Base-by-base conservation (phyloP, 2,113 vertebrate genomes). In the Tringa solitaria region DNA sequence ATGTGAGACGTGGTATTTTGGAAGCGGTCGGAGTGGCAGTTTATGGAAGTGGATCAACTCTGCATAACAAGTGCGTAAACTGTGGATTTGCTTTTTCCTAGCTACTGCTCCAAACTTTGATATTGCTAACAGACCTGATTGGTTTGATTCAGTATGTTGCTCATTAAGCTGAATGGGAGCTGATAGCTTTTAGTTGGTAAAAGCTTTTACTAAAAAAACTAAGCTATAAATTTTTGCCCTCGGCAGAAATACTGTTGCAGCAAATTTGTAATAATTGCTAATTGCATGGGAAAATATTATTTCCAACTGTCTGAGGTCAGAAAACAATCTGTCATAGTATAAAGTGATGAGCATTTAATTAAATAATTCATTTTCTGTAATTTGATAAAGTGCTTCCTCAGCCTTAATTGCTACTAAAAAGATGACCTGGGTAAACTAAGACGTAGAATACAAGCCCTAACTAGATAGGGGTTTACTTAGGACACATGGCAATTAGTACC, bases 301-400 rank as follows among this genome's bases (percentile, higher is more conserved):
- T 95, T 95, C 45, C 63, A 74, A 1, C 41, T 87, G 4, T 84
- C 56, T 89, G 84, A 81, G n/a, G 32, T 57, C 81, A 50, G 41
- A 70, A 87, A 51, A 67, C 35, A 82, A 23, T 91, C 72, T 57
- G 32, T 3, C 78, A 59, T 59, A 75, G 20, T 61, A 48, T 78
- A 61, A 79, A 6, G 9, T 78, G 60, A 59, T 75, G 81, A 68
- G 9, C n/a, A 70, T 84, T 91, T 94, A 91, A 94, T 78, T 23
- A 84, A 90, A 73, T 88, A 90, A 86, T 92, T 93, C 2, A 19
- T 92, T 89, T 84, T 70, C 21, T 80, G 22, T 95, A 61, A 92
- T 77, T 93, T 83, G 67, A 85, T 93, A 15, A 82, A 88, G 56
- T 84, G 35, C 28, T 30, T 86, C 22, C n/a, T 93, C 22, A 61